These are phyloP conservation scores for Gadopsis bispinosus DNA, from an alignment of 2,797 vertebrate species.

Conservation along the genomic window DNA sequence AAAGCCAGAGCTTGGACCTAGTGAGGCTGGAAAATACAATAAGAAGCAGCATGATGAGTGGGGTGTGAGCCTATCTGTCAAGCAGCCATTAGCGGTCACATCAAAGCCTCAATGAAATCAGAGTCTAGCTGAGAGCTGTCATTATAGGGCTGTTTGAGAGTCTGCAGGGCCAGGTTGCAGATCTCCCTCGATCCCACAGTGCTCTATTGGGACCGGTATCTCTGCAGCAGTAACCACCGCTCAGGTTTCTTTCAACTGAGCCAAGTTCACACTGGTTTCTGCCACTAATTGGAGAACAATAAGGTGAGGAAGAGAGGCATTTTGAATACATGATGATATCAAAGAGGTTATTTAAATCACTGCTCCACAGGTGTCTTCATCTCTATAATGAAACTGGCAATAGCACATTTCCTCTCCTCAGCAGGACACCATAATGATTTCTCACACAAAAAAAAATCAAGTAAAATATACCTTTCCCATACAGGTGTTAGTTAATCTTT, in stretches of 20 bases:
- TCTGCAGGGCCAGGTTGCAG: conserved; percentile 58
- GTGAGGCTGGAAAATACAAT: conserved; percentile 59
- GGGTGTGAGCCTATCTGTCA: conserved; percentile 77
- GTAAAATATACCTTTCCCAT: conserved; percentile 40
- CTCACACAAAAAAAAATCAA: conserved; percentile 20
- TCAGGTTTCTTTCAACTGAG: conserved; percentile 54
- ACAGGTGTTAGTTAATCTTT: conserved; percentile 33
- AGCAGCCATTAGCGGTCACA: conserved; percentile 81
- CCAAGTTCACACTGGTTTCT: conserved; percentile 62
- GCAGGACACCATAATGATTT: conserved; percentile 33
- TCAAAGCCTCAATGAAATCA: conserved; percentile 84
- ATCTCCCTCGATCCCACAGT: conserved; percentile 50
- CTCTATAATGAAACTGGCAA: conserved; percentile 48
- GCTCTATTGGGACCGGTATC: conserved; percentile 48
- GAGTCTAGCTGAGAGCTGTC: conserved; percentile 75
- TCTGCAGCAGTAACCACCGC: conserved; percentile 39
- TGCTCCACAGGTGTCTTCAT: conserved; percentile 55
- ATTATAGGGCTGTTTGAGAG: conserved; percentile 75
- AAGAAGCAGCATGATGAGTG: conserved; percentile 57
- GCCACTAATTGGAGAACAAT: conserved; percentile 75
- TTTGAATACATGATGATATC: conserved; percentile 71
- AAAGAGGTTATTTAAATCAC: conserved; percentile 61
- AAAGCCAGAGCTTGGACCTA: conserved; percentile 49
- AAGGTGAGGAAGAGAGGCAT: conserved; percentile 50
- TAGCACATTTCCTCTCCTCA: conserved; percentile 45